Conservation (phyloP, 1,140 invertebrate species). For the Acromyrmex echinatior region DNA sequence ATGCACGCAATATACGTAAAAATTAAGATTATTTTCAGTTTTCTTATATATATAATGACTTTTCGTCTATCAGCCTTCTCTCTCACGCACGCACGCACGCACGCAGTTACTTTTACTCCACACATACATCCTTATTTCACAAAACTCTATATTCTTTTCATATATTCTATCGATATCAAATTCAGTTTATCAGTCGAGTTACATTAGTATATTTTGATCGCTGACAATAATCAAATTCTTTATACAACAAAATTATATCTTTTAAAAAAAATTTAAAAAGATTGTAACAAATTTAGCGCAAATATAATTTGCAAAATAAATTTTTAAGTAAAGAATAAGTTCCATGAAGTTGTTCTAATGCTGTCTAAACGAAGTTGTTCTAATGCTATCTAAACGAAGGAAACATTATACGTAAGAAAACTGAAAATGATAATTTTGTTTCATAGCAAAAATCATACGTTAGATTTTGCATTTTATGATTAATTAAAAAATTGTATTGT, state of each 20-base stretch:
- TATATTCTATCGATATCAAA: background rate
- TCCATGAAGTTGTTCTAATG: background rate
- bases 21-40: no score
- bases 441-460: background rate
- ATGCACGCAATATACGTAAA: background rate
- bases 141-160: background rate
- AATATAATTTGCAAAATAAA: background rate
- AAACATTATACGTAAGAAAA: background rate
- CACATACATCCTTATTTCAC: background rate
- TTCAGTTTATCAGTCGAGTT: background rate
- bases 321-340: background rate
- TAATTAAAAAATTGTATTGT: background rate
- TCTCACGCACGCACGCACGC: no score
- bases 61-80: no score
- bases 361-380: background rate
- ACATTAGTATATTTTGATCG: background rate
- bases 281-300: background rate
- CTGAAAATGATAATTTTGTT: background rate
- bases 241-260: background rate
- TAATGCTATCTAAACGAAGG: background rate
- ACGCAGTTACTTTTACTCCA: background rate
- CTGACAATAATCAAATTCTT: background rate
- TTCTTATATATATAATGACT: no score
- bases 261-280: background rate
- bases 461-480: constrained; percentile 4